Base-by-base conservation (phyloP, 1,140 invertebrate species). In the Achroia grisella region DNA sequence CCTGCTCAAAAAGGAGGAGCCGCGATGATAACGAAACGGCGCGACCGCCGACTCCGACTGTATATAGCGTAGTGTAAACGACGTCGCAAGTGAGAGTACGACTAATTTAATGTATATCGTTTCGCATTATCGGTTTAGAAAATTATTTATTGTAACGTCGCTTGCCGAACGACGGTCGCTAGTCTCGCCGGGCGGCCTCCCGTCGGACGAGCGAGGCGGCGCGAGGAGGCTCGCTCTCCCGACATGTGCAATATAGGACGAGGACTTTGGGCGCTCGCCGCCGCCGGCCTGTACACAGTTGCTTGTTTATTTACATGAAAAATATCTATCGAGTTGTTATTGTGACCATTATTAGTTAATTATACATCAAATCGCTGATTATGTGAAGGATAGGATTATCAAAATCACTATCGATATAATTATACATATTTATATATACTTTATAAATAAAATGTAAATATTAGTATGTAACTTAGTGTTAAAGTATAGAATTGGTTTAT, bases 361-460 rank as follows among this genome's bases (percentile, higher is more conserved):
- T 85, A 85, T 82, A 81, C 76, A 79, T 79, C 63, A 76, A 74
- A 83, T 71, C 58, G 73, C 74, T 74, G 76, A 78, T 73, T 76
- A 78, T 62, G 74, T 79, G 74, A 76, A 71, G 56, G 74, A 81
- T 82, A 79, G 64, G 78, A 67, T 79, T 73, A 73, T 71, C 63
- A 61, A 62, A 77, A 79, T 79, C 72, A 58, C 76, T 80, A 76
- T 80, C 72, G 59, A 79, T 78, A 84, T 78, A 75, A 76, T 77
- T 84, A 84, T 82, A 84, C 72, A 84, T 84, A 82, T 84, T 80
- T 84, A 84, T 84, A 84, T 82, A 84, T 79, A 84, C 76, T 69
- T 23, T 84, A 84, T 84, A 84, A 84, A 84, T 84, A 84, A 78
- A 81, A 62, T 84, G 80, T 85, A 85, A 80, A 85, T 85, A 85